These are phyloP conservation scores for Xestia sexstrigata DNA, from an alignment of 2,888 invertebrate genomes.

Conservation along the genomic window DNA sequence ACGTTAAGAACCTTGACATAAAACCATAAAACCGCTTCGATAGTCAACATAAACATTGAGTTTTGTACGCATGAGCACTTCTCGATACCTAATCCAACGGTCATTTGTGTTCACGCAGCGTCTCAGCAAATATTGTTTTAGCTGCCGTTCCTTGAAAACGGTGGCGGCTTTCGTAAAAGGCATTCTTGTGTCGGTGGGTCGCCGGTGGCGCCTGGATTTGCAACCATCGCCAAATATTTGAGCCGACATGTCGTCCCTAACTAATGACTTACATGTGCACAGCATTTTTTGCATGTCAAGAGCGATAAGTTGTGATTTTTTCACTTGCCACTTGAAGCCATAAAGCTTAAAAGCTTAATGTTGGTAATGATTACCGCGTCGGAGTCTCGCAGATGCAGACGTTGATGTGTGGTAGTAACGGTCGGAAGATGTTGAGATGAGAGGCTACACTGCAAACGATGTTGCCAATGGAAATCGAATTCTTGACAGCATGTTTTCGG, in stretches of 20 bases:
- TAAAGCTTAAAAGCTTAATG: slow-evolving; percentile 67
- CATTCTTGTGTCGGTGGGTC: slow-evolving; percentile 69
- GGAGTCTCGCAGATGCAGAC: slow-evolving; percentile 56
- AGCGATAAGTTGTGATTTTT: slow-evolving; percentile 73
- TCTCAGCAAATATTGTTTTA: slow-evolving; percentile 87
- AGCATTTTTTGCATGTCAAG: slow-evolving; percentile 71
- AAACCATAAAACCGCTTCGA: slow-evolving; percentile 31
- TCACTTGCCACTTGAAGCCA: slow-evolving; percentile 64
- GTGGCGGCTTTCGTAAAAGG: slow-evolving; percentile 77
- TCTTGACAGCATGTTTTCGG: slow-evolving; percentile 8
- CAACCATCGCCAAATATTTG: slow-evolving; percentile 88
- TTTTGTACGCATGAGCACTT: slow-evolving; percentile 53
- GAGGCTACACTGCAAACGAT: slow-evolving; percentile 41
- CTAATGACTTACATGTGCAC: slow-evolving; percentile 89
- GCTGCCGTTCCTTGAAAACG: slow-evolving; percentile 80
- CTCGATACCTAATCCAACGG: slow-evolving; percentile 85
- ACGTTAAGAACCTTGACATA: slow-evolving; percentile 23
- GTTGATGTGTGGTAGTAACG: slow-evolving; percentile 54
- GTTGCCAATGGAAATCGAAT: slow-evolving; percentile 11
- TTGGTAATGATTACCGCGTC: slow-evolving; percentile 55
- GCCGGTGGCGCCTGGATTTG: slow-evolving; percentile 85
- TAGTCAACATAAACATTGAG: slow-evolving; percentile 61
- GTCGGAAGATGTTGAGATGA: slow-evolving; percentile 41
- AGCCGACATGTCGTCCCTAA: slow-evolving; percentile 77
- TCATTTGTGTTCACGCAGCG: slow-evolving; percentile 88